Conservation (phyloP, 2,797 vertebrate species). For the Melopsittacus undulatus region DNA sequence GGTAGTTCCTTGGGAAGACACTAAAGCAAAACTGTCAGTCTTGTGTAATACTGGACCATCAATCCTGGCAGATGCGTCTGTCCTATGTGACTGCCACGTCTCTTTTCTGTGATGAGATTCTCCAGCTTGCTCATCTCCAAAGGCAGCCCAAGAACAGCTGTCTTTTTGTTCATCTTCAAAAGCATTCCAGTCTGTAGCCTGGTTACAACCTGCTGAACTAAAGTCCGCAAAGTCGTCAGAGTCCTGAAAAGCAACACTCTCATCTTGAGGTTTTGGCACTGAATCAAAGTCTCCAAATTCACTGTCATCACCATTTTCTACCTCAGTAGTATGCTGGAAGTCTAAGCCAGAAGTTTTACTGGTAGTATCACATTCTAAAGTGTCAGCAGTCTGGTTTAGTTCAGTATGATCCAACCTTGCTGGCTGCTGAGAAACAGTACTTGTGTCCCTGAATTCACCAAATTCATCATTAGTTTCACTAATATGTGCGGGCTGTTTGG, state of each 20-base stretch:
- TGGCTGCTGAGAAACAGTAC: slow-evolving; percentile 64
- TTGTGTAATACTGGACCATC: slow-evolving; percentile 58
- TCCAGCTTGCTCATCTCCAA: slow-evolving; percentile 77
- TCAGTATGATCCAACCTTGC: slow-evolving; percentile 36
- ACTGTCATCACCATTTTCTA: slow-evolving; percentile 64
- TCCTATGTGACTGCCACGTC: slow-evolving; percentile 73
- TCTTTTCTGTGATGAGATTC: slow-evolving; percentile 74
- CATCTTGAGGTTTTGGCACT: slow-evolving; percentile 72
- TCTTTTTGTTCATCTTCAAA: slow-evolving; percentile 80
- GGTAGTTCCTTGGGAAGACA: slow-evolving; percentile 63
- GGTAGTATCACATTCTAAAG: slow-evolving; percentile 45
- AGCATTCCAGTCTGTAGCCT: slow-evolving; percentile 82
- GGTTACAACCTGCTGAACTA: slow-evolving; percentile 84
- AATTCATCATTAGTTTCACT: slow-evolving; percentile 68
- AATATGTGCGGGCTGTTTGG: slow-evolving; percentile 60
- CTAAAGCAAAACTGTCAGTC: slow-evolving; percentile 61
- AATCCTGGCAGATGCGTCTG: slow-evolving; percentile 43
- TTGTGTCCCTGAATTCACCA: slow-evolving; percentile 77
- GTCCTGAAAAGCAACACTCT: slow-evolving; percentile 79
- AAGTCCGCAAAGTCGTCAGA: slow-evolving; percentile 96
- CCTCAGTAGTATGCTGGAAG: slow-evolving; percentile 56
- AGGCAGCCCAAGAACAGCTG: slow-evolving; percentile 86
- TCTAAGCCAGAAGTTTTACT: slow-evolving; percentile 30
- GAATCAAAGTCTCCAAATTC: slow-evolving; percentile 88
- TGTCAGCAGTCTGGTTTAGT: slow-evolving; percentile 51